Evolutionary conservation across 2,888 invertebrate species (phyloP).

Genomic region (Drosophila neutralis): DNA sequence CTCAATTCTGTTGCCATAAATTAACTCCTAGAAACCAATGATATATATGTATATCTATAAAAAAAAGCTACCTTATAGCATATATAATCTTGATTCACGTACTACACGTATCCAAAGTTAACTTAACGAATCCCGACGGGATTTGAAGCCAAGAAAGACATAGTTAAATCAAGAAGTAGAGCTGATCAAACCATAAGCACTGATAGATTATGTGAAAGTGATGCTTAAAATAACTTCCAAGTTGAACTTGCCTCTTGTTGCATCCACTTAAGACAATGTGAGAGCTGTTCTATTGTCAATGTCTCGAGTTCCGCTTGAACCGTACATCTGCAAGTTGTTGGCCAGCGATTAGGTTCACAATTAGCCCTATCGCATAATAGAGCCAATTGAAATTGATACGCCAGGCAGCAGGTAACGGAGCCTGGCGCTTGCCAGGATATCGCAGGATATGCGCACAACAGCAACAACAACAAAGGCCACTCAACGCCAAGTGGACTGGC

Average conservation of each 20-base stretch:
- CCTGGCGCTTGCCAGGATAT: constrained; percentile 62
- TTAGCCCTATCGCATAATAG: constrained; percentile 49
- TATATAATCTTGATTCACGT: too few species aligned
- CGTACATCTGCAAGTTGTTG: constrained; percentile 3
- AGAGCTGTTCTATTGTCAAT: not conserved
- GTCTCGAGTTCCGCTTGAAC: constrained; percentile 20
- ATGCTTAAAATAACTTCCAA: not conserved
- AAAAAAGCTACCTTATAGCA: too few species aligned
- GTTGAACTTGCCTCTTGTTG: not conserved
- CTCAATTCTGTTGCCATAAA: not conserved
- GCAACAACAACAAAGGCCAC: constrained; percentile 22
- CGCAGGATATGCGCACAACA: constrained; percentile 34
- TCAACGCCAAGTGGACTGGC: constrained; percentile 23
- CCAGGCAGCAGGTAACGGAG: constrained; percentile 41
- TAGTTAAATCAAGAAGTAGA: not conserved
- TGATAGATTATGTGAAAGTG: not conserved
- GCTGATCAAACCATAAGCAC: not conserved
- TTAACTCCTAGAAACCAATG: not conserved
- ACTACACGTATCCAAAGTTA: not conserved
- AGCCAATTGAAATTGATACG: constrained; percentile 59
- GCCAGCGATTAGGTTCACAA: constrained; percentile 27
- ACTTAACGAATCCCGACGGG: not conserved
- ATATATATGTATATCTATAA: not conserved
- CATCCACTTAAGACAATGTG: not conserved
- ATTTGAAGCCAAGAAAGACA: not conserved